Base-by-base conservation (phyloP, 2,113 vertebrate genomes). In the Lepisosteus osseus region DNA sequence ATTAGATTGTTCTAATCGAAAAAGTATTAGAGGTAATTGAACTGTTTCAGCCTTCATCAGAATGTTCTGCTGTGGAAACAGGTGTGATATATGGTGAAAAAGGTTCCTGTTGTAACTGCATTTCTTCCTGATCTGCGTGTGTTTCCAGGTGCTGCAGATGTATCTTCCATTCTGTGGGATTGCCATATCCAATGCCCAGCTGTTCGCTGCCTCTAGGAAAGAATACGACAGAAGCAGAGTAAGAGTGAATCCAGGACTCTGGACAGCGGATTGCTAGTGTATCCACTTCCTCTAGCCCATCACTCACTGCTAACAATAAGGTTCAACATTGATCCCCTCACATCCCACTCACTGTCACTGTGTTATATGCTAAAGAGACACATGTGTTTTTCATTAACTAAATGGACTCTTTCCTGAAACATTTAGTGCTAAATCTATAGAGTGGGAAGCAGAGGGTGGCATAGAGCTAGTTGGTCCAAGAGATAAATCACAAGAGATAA, bases 81-180 rank as follows among this genome's bases (percentile, higher is more conserved):
- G 29, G 29, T 2, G 29, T 29, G 29, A 29, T 29, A 29, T 29
- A 29, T 1, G 0, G 29, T 29, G 29, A 29, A 29, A 29, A 2
- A 2, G 29, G 29, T 29, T 29, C 29, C 29, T 29, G 29, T 29
- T 29, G 29, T 29, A 29, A 29, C 2, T 29, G 29, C 29, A 1
- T 29, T 29, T 1, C 29, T 29, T 29, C 29, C 12, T 65, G 8
- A 14, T 29, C 41, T 43, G 13, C 43, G 9, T 59, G 15, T 69
- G 11, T 69, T 40, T 78, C 70, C 86, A 99, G 97, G 97, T 99
- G 71, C 94, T 99, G 93, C 94, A 98, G 91, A 99, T 99, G 97
- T 99, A 98, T 79, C 94, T 99, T 75, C 97, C 97, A 0, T 99
- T 99, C 84, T 99, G 97, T 82, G 97, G 97, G 43, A 99, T 99